These are phyloP conservation scores for Neolamprologus sp. DNA, from an alignment of 2,113 vertebrate species.

Conservation along the genomic window DNA sequence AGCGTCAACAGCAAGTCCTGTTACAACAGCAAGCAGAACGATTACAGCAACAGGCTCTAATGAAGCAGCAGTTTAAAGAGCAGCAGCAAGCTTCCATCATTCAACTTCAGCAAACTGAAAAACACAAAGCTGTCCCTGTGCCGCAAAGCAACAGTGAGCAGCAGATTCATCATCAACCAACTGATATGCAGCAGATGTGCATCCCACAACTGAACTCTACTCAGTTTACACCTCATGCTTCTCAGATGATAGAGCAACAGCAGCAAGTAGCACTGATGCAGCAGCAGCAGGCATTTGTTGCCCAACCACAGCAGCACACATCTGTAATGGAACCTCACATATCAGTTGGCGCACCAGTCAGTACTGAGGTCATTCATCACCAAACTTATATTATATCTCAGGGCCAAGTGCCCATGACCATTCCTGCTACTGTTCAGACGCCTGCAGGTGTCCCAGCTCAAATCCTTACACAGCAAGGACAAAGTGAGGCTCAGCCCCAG, in stretches of 20 bases:
- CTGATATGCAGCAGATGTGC: constrained; percentile 28
- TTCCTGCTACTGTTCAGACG: not conserved
- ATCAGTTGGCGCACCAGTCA: constrained; percentile 9
- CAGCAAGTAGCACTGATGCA: constrained; percentile 40
- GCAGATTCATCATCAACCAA: constrained; percentile 46
- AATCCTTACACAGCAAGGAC: constrained; percentile 44
- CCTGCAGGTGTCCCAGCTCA: constrained; percentile 17
- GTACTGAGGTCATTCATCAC: constrained; percentile 33
- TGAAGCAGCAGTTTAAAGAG: constrained; percentile 56
- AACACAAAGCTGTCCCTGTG: constrained; percentile 14
- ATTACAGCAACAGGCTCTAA: constrained; percentile 41
- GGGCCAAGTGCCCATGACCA: constrained; percentile 9
- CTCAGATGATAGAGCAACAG: constrained; percentile 42
- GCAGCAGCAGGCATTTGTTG: constrained; percentile 48
- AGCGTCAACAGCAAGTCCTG: constrained; percentile 55
- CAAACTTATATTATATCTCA: constrained; percentile 36
- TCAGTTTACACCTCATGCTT: constrained; percentile 25
- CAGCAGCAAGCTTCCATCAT: constrained; percentile 41
- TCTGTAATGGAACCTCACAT: constrained; percentile 42
- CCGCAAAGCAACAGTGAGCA: constrained; percentile 37
- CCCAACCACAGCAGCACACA: constrained; percentile 32
- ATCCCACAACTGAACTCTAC: constrained; percentile 9
- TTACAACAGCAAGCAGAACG: constrained; percentile 47
- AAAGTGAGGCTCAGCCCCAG: constrained; percentile 40
- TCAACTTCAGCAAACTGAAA: constrained; percentile 48